phyloP scores from a whole-genome alignment of 2,113 vertebrate species.

The Calyptommatus sinebrachiatus region DNA sequence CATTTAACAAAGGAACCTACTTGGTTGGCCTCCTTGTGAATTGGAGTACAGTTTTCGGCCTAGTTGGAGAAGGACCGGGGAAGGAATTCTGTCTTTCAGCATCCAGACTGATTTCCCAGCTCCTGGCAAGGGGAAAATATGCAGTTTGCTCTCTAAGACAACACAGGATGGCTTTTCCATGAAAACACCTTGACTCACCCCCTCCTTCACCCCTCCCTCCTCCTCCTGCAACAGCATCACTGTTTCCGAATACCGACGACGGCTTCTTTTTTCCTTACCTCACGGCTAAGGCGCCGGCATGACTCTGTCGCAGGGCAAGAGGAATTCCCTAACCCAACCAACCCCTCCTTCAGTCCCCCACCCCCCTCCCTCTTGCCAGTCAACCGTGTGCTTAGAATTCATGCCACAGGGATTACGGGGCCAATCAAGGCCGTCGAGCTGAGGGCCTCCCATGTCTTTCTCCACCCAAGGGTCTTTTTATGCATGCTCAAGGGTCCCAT shows the following conservation, averaged over 20 bases:
- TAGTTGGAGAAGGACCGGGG: not conserved
- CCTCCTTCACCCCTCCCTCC: constrained; percentile 32
- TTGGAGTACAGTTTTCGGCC: not conserved
- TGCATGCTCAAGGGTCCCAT: too few relatives aligned
- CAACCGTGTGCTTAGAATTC: constrained; percentile 6
- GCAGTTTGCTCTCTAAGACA: constrained; percentile 24
- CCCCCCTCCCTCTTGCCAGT: not conserved
- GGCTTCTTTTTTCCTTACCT: constrained; percentile 33
- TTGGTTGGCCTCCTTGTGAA: not conserved
- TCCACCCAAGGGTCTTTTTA: not conserved
- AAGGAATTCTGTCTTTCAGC: constrained; percentile 2
- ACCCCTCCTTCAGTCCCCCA: not conserved
- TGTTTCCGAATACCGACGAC: constrained; percentile 27
- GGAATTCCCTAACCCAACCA: constrained; percentile 30
- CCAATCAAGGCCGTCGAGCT: not conserved
- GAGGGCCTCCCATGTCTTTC: not conserved
- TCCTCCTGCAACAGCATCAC: constrained; percentile 26
- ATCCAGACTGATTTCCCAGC: not conserved
- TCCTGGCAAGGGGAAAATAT: constrained; percentile 29
- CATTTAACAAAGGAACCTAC: not conserved
- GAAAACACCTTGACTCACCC: constrained; percentile 41
- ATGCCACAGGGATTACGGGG: constrained; percentile 9
- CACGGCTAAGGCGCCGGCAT: constrained; percentile 31
- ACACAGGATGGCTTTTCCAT: constrained; percentile 33
- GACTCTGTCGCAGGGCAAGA: constrained; percentile 27